Percentiles rank a stretch among this genome's conserved stretches.
phyloP scores from a whole-genome alignment of 2,888 invertebrate genomes.

The Periphyllus acericola region DNA sequence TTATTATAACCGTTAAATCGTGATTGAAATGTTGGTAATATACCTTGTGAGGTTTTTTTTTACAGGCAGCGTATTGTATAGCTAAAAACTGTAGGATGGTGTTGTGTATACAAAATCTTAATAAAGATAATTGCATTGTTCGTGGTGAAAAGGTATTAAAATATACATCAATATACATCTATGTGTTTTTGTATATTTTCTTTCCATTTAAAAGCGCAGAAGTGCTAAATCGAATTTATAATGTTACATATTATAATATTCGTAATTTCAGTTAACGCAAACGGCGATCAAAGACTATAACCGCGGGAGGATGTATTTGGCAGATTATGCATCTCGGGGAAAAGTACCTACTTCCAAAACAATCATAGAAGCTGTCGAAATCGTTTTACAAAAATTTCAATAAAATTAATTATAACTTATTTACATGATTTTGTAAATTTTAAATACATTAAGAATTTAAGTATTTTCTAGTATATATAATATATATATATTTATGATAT shows the following conservation, averaged over 20 bases:
- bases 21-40: background rate
- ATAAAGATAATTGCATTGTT: conserved; percentile 72
- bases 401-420: conserved; percentile 35
- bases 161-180: too few species aligned
- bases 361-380: conserved; percentile 82
- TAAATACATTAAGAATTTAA: too few species aligned
- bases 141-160: conserved; percentile 76
- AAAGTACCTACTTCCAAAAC: conserved; percentile 88
- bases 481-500: too few species aligned
- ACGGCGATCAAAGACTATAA: conserved; percentile 95
- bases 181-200: too few species aligned
- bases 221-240: conserved; percentile 17
- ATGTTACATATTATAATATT: too few species aligned
- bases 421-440: background rate
- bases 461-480: too few species aligned
- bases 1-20: background rate
- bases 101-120: conserved; percentile 80
- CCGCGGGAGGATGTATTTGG: conserved; percentile 90
- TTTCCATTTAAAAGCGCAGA: too few species aligned
- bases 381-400: conserved; percentile 74
- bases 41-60: conserved; percentile 28
- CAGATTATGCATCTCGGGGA: conserved; percentile 89
- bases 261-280: conserved; percentile 79
- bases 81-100: conserved; percentile 86
- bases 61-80: conserved; percentile 88